Evolutionary conservation across 2,888 invertebrate genomes (phyloP), one percentile per base, ranked within the genome.

Genomic region (Euplexia lucipara): DNA sequence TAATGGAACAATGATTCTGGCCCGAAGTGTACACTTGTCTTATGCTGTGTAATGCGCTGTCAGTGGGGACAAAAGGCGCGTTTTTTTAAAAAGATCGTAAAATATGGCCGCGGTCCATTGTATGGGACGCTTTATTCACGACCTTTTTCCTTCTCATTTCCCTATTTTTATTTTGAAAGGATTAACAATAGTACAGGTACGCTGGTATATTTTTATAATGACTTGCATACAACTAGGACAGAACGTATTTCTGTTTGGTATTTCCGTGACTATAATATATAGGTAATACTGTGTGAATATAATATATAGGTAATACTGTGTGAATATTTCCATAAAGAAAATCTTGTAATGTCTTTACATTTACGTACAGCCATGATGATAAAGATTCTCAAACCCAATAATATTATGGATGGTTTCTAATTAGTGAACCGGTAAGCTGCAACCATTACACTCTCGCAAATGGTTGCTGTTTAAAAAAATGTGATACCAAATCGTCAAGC

Each of bases 121-220:
- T 93, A 81, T 69, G 79, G 81, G 75, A 71, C 86, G 68, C 71
- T 91, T 91, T 90, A 89, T 93, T 91, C 90, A 87, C 75, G 84
- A 88, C 88, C 86, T 90, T 92, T 92, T 92, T 90, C 89, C 90
- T 91, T 90, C 88, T 88, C 91, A 92, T 92, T 93, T 92, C 91
- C 91, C 90, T 89, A 91, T 92, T 93, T 92, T 91, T 91, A 87
- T 89, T 89, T 88, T 89, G 90, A 90, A 92, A 93, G 92, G 93
- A 93, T 93, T 92, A 91, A 93, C 91, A 92, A 92, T 91, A 88
- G 90, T 86, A 88, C 91, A 91, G 91, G 92, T 92, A 85, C 81
- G 79, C 79, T 67, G 79, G 69, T 70, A 66, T 78, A 83, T 82
- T 88, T n/a, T 88, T 88, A 84, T 85, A 85, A 83, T 90, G 87